Evolutionary conservation across 2,888 invertebrate genomes (phyloP), one percentile per base, ranked within the genome.

Genomic region (Sarcophaga variegata): DNA sequence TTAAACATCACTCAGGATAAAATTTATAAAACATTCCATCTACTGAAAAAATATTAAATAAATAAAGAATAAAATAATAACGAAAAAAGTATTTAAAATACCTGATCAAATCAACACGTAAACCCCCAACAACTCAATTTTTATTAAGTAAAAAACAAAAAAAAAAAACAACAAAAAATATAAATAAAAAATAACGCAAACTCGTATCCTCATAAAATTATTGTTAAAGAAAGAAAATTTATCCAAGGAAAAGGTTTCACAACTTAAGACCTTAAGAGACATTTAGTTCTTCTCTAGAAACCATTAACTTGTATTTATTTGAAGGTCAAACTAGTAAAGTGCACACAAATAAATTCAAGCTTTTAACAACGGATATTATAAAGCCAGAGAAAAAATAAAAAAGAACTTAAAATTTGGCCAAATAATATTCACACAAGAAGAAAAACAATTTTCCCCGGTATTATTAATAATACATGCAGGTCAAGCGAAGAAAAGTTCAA

Each of bases 81-180:
- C 62, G n/a, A 67, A 69, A 45, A 80, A 72, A 74, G 72, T 62
- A 83, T 83, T 83, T 83, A 67, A 81, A 77, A 76, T 85, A 85
- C 84, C 80, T 85, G 80, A 81, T 85, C 37, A 71, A 84, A 80
- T 60, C 63, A 76, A 85, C 27, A 76, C 70, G 37, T 60, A 66
- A 80, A 76, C 60, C 70, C 79, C 69, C 70, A 85, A 62, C 84
- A 85, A 85, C 84, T 85, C 84, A 85, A 85, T 85, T 76, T 76
- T 76, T 75, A 71, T 77, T 27, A 20, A 63, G 69, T 67, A 11
- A 22, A 70, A 67, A 70, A 64, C 22, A 79, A 74, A 5, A 62
- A 74, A 63, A 54, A 49, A 70, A 64, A 59, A 82, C 67, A 74
- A 63, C 22, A 22, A 71, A 77, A 83, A 59, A 64, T n/a, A 72